Evolutionary conservation across 2,888 invertebrate species (phyloP), one percentile per base, ranked within the genome.

Genomic region (Chaetogeoica ovagalla): DNA sequence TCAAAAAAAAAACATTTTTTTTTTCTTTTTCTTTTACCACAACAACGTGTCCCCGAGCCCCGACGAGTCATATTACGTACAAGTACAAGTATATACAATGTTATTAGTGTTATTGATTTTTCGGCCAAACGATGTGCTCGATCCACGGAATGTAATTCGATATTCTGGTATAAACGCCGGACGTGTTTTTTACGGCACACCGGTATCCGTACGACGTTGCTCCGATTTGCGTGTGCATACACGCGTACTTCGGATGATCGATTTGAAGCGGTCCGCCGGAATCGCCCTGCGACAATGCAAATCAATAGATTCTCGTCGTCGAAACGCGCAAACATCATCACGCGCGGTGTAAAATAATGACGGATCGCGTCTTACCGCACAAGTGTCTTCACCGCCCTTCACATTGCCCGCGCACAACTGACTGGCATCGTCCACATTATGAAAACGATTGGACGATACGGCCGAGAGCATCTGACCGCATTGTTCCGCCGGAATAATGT

Each of bases 231-330:
- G 86, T 86, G 83, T 88, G 88, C 86, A 89, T 87, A 82, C 91
- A 91, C 15, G n/a, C 7, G 17, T 43, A 21, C 1, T 43, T n/a
- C 57, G 83, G 82, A 60, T 83, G 83, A n/a, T 82, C 77, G 6
- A 88, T 84, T 70, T 87, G 88, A 1, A 93, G 86, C 0, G 93
- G 93, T 0, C 92, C 91, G 0, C 93, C 93, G 21, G 92, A 92
- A 86, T 93, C 93, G 66, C 93, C 93, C 91, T 92, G 23, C 7
- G 52, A 55, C 13, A 69, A 17, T 21, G 15, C 15, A 19, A 19
- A 65, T 7, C 17, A 23, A 7, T 7, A 52, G 48, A 21, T 21
- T 37, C 1, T 48, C 39, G 7, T 39, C 39, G 21, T 21, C 21
- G 48, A 68, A 52, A 68, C 7, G 5, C 6, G 11, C 48, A n/a